Percentiles rank a stretch among this genome's conserved stretches.
Conservation (phyloP, 2,888 invertebrate genomes). For the Eurois occulta region DNA sequence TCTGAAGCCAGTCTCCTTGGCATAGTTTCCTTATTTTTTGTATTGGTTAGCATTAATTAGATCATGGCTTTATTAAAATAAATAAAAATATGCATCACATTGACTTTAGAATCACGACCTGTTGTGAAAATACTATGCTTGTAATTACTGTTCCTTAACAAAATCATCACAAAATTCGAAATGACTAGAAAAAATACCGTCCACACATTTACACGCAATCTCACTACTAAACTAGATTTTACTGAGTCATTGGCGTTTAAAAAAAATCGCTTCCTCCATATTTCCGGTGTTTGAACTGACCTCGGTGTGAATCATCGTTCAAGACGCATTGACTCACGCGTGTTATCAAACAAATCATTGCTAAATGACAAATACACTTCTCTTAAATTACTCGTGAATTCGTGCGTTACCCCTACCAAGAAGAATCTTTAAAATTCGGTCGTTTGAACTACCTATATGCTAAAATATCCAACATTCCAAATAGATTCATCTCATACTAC, state of each 20-base stretch:
- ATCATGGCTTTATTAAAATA: slow-evolving; percentile 24
- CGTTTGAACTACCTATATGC: slow-evolving; percentile 34
- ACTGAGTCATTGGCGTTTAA: slow-evolving; percentile 65
- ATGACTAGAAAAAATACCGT: slow-evolving; percentile 52
- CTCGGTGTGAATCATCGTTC: slow-evolving; percentile 64
- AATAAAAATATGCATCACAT: slow-evolving; percentile 38
- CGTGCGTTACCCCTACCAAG: slow-evolving; percentile 57
- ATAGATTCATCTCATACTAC: slow-evolving; percentile 54
- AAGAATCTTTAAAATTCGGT: slow-evolving; percentile 59
- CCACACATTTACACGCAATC: slow-evolving; percentile 50
- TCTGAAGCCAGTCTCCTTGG: slow-evolving; percentile 24
- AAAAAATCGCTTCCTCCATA: slow-evolving; percentile 69
- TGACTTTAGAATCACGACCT: slow-evolving; percentile 37
- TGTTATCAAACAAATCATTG: slow-evolving; percentile 77
- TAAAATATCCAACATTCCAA: slow-evolving; percentile 38
- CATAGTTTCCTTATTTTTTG: slow-evolving; percentile 46
- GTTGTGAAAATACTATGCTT: slow-evolving; percentile 1
- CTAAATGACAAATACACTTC: slow-evolving; percentile 69
- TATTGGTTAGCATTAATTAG: slow-evolving; percentile 33
- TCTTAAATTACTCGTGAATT: slow-evolving; percentile 58
- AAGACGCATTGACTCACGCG: slow-evolving; percentile 73
- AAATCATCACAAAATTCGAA: slow-evolving; percentile 19
- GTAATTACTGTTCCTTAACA: slow-evolving; percentile 3
- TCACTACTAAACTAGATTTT: slow-evolving; percentile 48
- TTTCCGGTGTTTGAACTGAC: slow-evolving; percentile 71